Evolutionary conservation across 1,140 invertebrate species (phyloP).

Genomic region (Anastatus disparis): DNA sequence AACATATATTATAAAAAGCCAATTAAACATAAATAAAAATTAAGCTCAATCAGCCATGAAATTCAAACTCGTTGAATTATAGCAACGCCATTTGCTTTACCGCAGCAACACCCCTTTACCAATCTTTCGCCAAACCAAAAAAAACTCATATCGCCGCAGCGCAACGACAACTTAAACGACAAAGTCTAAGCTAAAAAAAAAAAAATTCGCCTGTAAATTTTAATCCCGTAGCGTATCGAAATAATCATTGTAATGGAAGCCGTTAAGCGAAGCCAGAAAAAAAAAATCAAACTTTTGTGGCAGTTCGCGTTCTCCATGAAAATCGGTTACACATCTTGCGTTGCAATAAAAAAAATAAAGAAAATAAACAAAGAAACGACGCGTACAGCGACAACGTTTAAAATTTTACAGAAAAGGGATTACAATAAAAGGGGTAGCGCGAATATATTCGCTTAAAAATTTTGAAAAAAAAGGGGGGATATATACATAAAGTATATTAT

Average conservation of each 20-base stretch:
- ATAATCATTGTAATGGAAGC: conserved; percentile 25
- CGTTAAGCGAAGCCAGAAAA: neutral
- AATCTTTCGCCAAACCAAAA: too few species aligned
- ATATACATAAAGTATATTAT: too few species aligned
- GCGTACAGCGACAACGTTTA: conserved; percentile 4
- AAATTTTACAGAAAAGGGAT: conserved; percentile 30
- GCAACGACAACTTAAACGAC: too few species aligned
- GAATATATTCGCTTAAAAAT: conserved; percentile 18
- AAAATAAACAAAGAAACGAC: neutral
- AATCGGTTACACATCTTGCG: neutral
- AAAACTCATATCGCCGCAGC: too few species aligned
- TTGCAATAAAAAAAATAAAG: neutral
- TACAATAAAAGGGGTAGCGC: neutral
- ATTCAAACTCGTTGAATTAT: too few species aligned
- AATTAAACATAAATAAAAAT: too few species aligned
- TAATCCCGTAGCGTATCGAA: conserved; percentile 24
- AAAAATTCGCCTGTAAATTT: conserved; percentile 19
- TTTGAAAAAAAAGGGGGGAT: too few species aligned
- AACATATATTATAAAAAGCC: too few species aligned
- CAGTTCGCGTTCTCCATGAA: neutral
- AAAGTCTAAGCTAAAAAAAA: neutral
- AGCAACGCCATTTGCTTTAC: neutral
- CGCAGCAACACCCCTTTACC: neutral
- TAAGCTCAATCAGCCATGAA: too few species aligned
- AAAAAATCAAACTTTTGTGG: neutral